phyloP scores from a whole-genome alignment of 2,888 invertebrate genomes.

The Plemyria rubiginata region DNA sequence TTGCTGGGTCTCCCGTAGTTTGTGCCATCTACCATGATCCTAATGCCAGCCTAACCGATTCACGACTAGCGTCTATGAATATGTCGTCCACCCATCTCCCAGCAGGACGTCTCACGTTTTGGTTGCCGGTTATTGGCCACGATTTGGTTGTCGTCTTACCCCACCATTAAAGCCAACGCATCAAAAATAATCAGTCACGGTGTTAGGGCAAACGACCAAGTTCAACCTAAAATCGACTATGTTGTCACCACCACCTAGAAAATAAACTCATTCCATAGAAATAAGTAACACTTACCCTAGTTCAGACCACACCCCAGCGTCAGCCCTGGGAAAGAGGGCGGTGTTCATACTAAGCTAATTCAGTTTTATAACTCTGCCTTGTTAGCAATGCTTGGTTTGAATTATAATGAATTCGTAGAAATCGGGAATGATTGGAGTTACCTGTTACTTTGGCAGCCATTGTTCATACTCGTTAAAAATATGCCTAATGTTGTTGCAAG shows the following conservation, averaged over 20 bases:
- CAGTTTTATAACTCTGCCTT: constrained; percentile 20
- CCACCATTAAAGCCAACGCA: background rate
- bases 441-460: constrained; percentile 19
- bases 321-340: constrained; percentile 33
- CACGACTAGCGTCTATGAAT: no score
- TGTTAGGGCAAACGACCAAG: background rate
- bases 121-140: no score
- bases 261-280: constrained; percentile 3
- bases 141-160: no score
- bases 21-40: no score
- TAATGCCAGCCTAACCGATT: no score
- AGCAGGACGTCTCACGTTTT: no score
- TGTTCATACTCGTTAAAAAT: constrained; percentile 5
- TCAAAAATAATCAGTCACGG: background rate
- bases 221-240: background rate
- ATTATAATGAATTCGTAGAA: constrained; percentile 32
- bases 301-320: constrained; percentile 23
- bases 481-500: constrained; percentile 3
- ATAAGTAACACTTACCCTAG: constrained; percentile 19
- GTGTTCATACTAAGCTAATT: constrained; percentile 40
- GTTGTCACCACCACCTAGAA: constrained; percentile 1
- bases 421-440: constrained; percentile 23
- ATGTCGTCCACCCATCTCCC: no score
- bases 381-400: constrained; percentile 28
- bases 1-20: no score